Base-by-base conservation (phyloP, 1,140 invertebrate species). In the Paraescarpia echinospica region DNA sequence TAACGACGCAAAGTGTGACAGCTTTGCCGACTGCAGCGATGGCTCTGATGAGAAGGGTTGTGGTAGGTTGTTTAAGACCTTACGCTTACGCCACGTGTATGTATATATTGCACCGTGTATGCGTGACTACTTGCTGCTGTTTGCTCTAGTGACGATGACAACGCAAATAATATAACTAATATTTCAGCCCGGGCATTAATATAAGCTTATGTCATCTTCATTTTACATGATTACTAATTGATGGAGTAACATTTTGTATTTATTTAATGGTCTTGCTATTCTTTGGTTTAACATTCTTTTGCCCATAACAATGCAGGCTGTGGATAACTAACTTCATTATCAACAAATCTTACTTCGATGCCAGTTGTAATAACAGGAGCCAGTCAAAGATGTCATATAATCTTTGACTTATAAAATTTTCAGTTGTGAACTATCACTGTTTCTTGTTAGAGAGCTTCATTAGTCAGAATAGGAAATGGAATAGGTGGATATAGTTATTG, bases 11-110 rank as follows among this genome's bases (percentile, higher is more conserved):
- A 41, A 90, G 33, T 99, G 98, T 95, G 97, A 99, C 95, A 98
- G 98, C 6, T 97, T 97, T 96, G 96, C 97, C 88, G 98, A 99
- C 95, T 99, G 98, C 95, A 96, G 97, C 18, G 98, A 99, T 96
- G 97, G 97, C 34, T 98, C 98, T 1, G 98, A 99, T 96, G 98
- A 99, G 97, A 97, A 97, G 94, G 97, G 97, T 94, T 99, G 92
- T 92, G 92, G 92, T 92, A 33, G 33, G 91, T 51, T 35, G 8
- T 77, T 77, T 77, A 18, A 77, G 59, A 77, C 59, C 59, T 77
- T 77, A 77, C 59, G 59, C 59, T 31, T 77, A 77, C 22, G 59
- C 59, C 14, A 77, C 59, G 12, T 77, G 59, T 77, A 27, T 77
- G 59, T 77, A 77, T 77, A 18, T 77, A 27, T 77, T 41, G 41